Evolutionary conservation across 2,797 vertebrate species (phyloP), one percentile per base, ranked within the genome.

Genomic region (Poeciliopsis paucimaculata): DNA sequence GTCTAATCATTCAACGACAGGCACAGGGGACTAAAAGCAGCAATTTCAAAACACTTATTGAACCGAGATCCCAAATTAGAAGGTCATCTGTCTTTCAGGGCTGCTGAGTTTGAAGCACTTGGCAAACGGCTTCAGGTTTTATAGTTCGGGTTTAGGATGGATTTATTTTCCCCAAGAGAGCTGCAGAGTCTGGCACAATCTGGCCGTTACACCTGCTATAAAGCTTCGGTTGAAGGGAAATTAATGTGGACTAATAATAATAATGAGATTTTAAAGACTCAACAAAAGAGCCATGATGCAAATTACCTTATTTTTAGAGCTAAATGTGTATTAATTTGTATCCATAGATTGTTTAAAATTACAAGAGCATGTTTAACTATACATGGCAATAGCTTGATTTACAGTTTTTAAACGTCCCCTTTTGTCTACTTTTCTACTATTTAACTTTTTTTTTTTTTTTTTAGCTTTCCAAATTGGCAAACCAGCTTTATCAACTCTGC

Each of bases 31-130:
- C 77, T 77, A 28, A 18, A 20, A 55, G 71, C 31, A 80, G 72
- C 26, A 4, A 43, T 84, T 88, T 80, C 82, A 83, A 86, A 86
- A 76, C 62, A 15, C 64, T 85, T 81, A 64, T 45, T 75, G 71
- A 87, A 78, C 78, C 45, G 7, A 84, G 73, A 87, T 74, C 55
- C 64, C 13, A 80, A 77, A 81, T 81, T 80, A 86, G 49, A 57
- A 79, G 45, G 76, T 78, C 78, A 84, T 89, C 57, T 88, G 80
- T 89, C 85, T 83, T 81, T n/a, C 64, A 79, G 78, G 75, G 51
- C 62, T 74, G 68, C 73, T 51, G 81, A 53, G 75, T 79, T 74
- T 81, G 73, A 49, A 82, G 23, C 49, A 73, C 77, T 80, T 86
- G 83, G 73, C 51, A 31, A 47, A 86, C 77, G 53, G 82, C 66